These are phyloP conservation scores for Takifugu flavidus DNA, from an alignment of 2,113 vertebrate genomes.

Conservation along the genomic window DNA sequence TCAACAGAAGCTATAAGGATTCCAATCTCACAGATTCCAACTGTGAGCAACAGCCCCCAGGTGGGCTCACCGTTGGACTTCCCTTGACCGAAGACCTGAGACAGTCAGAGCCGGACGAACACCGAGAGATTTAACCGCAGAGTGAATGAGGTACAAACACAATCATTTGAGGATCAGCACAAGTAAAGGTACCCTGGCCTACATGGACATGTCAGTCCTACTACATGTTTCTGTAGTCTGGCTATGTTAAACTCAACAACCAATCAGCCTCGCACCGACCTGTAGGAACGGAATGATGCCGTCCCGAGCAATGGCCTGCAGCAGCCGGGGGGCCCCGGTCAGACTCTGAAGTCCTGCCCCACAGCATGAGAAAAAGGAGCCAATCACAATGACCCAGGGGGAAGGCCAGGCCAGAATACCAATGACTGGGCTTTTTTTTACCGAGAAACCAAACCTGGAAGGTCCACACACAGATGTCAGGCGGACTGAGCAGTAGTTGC, in stretches of 20 bases:
- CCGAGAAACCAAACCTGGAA: conserved; percentile 85
- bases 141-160: too few relatives aligned
- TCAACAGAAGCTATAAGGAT: conserved; percentile 94
- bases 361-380: conserved; percentile 96
- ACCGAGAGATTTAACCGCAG: neutral
- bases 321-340: conserved; percentile 87
- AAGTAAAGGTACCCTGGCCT: too few relatives aligned
- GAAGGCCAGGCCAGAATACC: conserved; percentile 93
- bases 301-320: conserved; percentile 93
- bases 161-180: too few relatives aligned
- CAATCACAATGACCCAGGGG: conserved; percentile 94
- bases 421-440: conserved; percentile 85
- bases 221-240: too few relatives aligned
- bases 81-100: conserved; percentile 91
- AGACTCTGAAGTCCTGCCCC: conserved; percentile 94
- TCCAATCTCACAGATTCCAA: conserved; percentile 91
- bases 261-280: conserved; percentile 59
- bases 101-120: neutral
- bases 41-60: conserved; percentile 90
- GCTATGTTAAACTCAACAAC: too few relatives aligned
- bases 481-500: too few relatives aligned
- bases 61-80: conserved; percentile 94
- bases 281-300: conserved; percentile 89
- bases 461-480: too few relatives aligned
- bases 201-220: too few relatives aligned